Conservation (phyloP, 2,888 invertebrate genomes). For the Cheilosia grossa region DNA sequence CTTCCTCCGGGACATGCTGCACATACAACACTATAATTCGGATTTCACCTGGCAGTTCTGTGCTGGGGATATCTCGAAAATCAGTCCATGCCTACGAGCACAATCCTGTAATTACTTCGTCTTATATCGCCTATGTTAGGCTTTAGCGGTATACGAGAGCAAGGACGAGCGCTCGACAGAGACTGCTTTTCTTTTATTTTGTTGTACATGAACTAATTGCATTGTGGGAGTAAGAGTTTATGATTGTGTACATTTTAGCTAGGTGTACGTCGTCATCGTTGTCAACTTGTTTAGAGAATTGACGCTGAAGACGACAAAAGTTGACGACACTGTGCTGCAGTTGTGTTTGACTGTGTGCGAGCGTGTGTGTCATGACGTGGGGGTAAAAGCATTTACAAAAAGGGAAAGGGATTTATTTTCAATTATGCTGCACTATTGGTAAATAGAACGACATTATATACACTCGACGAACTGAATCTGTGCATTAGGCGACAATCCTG, state of each 20-base stretch:
- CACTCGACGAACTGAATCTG: conserved; percentile 10
- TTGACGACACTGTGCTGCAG: conserved; percentile 11
- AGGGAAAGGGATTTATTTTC: conserved; percentile 63
- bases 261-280: conserved; percentile 44
- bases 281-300: conserved; percentile 24
- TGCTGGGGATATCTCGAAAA: conserved; percentile 38
- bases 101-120: conserved; percentile 69
- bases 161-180: conserved; percentile 5
- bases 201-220: conserved; percentile 63
- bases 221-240: conserved; percentile 52
- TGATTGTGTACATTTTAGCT: conserved; percentile 44
- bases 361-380: conserved; percentile 5
- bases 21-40: conserved; percentile 42
- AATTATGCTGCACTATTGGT: conserved; percentile 59
- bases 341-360: not conserved
- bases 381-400: conserved; percentile 33
- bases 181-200: conserved; percentile 32
- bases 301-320: conserved; percentile 43
- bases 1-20: conserved; percentile 45
- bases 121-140: conserved; percentile 60
- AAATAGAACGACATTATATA: conserved; percentile 39
- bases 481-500: conserved; percentile 17
- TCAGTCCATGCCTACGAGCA: conserved; percentile 68
- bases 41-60: conserved; percentile 39
- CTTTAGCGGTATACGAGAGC: conserved; percentile 20